Base-by-base conservation (phyloP, 2,888 invertebrate species). In the Morpho helenor region DNA sequence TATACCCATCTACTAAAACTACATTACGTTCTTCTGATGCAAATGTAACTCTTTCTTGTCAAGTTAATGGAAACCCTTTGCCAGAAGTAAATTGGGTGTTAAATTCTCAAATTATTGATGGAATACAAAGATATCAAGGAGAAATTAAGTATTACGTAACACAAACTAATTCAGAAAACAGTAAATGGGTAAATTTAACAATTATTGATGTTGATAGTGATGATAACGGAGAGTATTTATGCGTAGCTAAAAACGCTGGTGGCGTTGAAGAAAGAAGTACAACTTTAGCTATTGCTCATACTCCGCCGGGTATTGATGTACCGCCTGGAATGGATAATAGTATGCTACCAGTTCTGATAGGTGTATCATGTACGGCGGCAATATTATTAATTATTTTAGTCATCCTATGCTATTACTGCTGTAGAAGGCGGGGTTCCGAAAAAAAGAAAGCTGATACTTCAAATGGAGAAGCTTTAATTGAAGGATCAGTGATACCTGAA, bases 191-290 rank as follows among this genome's bases (percentile, higher is more conserved):
- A 16, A 94, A 96, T 74, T 80, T 96, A 50, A 95, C 95, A 1
- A 93, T 96, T 49, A 82, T 92, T 0, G 92, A 94, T 31, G 92
- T 94, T 0, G 85, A 91, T 1, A 82, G 83, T 7, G 91, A 92
- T 9, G 96, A 96, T 73, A 92, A 93, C 68, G 96, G 96, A 0
- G 93, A 94, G 53, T 96, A 96, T 77, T 91, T 93, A 49, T 98
- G 97, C 74, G 92, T 95, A 3, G 97, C 97, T 0, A 95, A 94
- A 73, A 97, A 96, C 79, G 92, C 93, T 0, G 97, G 96, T 0
- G 97, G 97, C 0, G 92, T 93, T 3, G 95, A 94, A 64, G 95
- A 96, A 74, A 93, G 93, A 49, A 96, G 95, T 75, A 86, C 97
- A 9, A 94, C 94, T 9, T 77, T 97, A 57, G 84, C 92, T 5